Conservation (phyloP, 2,888 invertebrate genomes). For the Cryptocheilus praepositus region DNA sequence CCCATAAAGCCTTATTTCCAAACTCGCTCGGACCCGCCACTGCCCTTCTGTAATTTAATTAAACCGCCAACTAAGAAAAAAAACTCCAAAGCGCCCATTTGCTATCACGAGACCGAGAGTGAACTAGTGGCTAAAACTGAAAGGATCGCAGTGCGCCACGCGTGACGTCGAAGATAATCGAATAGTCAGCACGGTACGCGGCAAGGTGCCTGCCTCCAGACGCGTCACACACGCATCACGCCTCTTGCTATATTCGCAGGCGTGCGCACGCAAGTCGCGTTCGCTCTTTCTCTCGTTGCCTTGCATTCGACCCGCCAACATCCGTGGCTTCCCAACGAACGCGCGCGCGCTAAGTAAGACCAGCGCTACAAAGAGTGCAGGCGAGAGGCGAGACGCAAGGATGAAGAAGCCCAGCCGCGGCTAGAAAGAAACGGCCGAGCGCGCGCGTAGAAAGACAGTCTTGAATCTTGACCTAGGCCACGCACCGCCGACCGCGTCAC, state of each 20-base stretch:
- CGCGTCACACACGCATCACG: too few relatives aligned
- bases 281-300: too few relatives aligned
- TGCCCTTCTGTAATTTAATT: slow-evolving; percentile 41
- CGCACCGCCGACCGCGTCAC: slow-evolving; percentile 68
- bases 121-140: slow-evolving; percentile 37
- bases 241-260: too few relatives aligned
- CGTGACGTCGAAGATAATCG: slow-evolving; percentile 3
- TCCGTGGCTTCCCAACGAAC: too few relatives aligned
- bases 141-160: neutral
- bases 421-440: slow-evolving; percentile 60
- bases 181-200: too few relatives aligned
- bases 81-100: slow-evolving; percentile 43
- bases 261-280: neutral
- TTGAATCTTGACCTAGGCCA: slow-evolving; percentile 73
- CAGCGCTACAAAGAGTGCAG: slow-evolving; percentile 16
- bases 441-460: slow-evolving; percentile 56
- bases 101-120: slow-evolving; percentile 64
- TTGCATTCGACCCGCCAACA: too few relatives aligned
- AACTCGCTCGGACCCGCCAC: too few relatives aligned
- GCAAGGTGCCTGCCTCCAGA: neutral
- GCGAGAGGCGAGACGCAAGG: slow-evolving; percentile 40
- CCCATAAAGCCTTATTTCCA: too few relatives aligned
- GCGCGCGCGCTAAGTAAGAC: slow-evolving; percentile 13
- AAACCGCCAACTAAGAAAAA: slow-evolving; percentile 45
- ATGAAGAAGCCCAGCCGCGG: slow-evolving; percentile 45